Base-by-base conservation (phyloP, 2,113 vertebrate genomes). In the Myanophis thanlyinensis region DNA sequence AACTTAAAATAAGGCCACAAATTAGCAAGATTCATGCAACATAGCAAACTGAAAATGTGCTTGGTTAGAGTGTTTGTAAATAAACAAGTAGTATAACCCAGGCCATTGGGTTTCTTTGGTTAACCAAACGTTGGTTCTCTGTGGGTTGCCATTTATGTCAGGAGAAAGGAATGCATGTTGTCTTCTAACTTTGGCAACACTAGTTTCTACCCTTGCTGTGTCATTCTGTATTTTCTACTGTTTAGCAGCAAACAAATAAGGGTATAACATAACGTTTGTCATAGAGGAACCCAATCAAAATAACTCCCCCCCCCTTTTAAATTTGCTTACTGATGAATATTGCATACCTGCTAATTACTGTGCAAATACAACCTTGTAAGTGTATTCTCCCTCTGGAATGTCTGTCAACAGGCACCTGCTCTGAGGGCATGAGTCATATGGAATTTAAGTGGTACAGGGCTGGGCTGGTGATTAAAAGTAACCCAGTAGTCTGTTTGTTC, bases 381-480 rank as follows among this genome's bases (percentile, higher is more conserved):
- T 40, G 85, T 25, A 20, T 52, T 91, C 59, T 87, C 89, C n/a
- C 0, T 0, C 15, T 54, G 52, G 56, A 85, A 5, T 0, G 22
- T 88, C 51, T 0, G 1, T 4, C 0, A 0, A 59, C 44, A 92
- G 89, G 51, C 48, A 59, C 15, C 85, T 40, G 25, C 44, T 93
- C 9, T 1, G 12, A n/a, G 47, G 49, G 0, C 0, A 1, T 30
- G 40, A 88, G 62, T 91, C 46, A 73, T 12, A n/a, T 67, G 89
- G 91, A 93, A 89, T 91, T 89, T 93, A 89, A 93, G 89, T 93
- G 92, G 49, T 1, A 48, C 0, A 1, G 73, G 89, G 85, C 85
- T 0, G 59, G 89, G 53, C 88, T 91, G 89, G 88, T 91, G 91
- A 3, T 1, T 88, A 59, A 80, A 89, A 0, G 3, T 87, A 90